Base-by-base conservation (phyloP, 2,113 vertebrate species). In the Chlamydotis undulata region DNA sequence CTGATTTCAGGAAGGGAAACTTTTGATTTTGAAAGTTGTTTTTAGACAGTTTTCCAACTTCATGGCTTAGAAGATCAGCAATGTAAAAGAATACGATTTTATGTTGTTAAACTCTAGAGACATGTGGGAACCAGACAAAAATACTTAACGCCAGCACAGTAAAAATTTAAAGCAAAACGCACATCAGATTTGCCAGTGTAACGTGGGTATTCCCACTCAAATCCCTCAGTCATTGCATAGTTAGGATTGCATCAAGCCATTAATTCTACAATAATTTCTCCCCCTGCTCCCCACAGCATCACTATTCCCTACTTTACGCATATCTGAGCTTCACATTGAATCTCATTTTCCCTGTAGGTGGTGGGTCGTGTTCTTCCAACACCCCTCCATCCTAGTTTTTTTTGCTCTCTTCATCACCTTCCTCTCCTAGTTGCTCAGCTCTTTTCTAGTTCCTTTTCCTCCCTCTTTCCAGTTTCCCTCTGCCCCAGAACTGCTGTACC, bases 401-500 rank as follows among this genome's bases (percentile, higher is more conserved):
- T 73, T 28, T 75, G 43, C 37, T 60, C 26, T 82, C 29, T 65
- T 74, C 12, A 8, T 33, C 26, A 31, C 29, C 11, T 31, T 64
- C n/a, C 35, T 79, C 26, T 79, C 65, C 26, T 18, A 57, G 31
- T 7, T 73, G 14, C 12, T 71, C 16, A n/a, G 6, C 10, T 12
- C 11, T 76, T 45, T 57, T 5, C 29, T 5, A 26, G 33, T 2
- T 76, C 35, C n/a, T 65, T 64, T 56, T 70, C 60, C 63, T 82
- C 61, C 64, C 55, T n/a, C 37, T 31, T 22, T n/a, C 22, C 80
- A 52, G 55, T 39, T 10, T 70, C 79, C 49, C 81, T 55, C 39
- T 69, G 55, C 35, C 86, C 87, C 83, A 24, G 49, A n/a, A 31
- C 61, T 8, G 53, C 37, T 41, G 2, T 91, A 94, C 94, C 97